Base-by-base conservation (phyloP, 2,888 invertebrate species). In the Kuschelorhynchus macadamiae region DNA sequence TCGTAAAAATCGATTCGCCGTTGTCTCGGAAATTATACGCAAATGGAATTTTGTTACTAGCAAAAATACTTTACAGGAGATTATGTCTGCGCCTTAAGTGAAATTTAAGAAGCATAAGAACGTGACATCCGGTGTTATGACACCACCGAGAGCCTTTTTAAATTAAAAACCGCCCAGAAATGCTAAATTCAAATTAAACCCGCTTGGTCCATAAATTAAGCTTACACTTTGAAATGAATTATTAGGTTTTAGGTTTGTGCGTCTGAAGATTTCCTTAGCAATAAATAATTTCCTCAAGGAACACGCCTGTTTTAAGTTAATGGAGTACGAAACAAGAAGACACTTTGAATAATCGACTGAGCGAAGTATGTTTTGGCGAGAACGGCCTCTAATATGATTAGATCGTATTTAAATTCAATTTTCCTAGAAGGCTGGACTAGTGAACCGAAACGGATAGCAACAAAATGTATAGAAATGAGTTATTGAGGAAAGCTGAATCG, bases 261-360 rank as follows among this genome's bases (percentile, higher is more conserved):
- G 69, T 64, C 69, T 64, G 36, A 55, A 44, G 64, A 69, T 65
- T 69, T 69, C 64, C 69, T 69, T 17, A 18, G 64, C 41, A 59
- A 69, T 69, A 69, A 69, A 69, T 69, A 64, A 69, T 64, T 55
- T 49, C 41, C 59, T 59, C 47, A n/a, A 42, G 17, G 47, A 63
- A 63, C 59, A 68, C 68, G 63, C 68, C 68, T 53, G 57, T 68
- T 59, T 59, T 47, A 32, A 68, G 68, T 68, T 68, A 57, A 52
- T 67, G 33, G 49, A 41, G 49, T 56, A 39, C 33, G 25, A 39
- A 25, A 5, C 52, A 25, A 47, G 21, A 12, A 33, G 59, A 59
- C 59, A 36, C 21, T 47, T 47, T 59, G 59, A 59, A 59, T 59
- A 47, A 59, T 59, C 59, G 59, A 47, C 59, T 33, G 46, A 18